Evolutionary conservation across 2,888 invertebrate species (phyloP).

Genomic region (Trisateles emortualis): DNA sequence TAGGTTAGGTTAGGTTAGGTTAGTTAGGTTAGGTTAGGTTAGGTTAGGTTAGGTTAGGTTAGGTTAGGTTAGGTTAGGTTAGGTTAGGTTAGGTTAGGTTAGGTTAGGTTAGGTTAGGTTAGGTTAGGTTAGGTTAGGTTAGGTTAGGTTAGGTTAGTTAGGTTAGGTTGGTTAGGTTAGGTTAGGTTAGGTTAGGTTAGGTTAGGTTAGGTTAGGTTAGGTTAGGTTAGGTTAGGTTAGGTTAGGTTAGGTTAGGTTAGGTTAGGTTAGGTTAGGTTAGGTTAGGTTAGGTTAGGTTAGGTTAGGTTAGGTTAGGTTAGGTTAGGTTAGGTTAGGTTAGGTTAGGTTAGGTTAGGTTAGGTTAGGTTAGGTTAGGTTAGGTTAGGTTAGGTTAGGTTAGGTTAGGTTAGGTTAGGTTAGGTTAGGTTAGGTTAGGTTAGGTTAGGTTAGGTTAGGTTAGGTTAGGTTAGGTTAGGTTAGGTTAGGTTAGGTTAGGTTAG

Average conservation of each 20-base stretch:
- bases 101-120: not conserved
- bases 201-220: slow-evolving; percentile 6
- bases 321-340: not conserved
- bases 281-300: slow-evolving; percentile 5
- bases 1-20: slow-evolving; percentile 15
- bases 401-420: not conserved
- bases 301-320: not conserved
- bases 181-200: slow-evolving; percentile 11
- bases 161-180: slow-evolving; percentile 10
- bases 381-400: not conserved
- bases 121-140: slow-evolving; percentile 8
- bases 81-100: slow-evolving; percentile 5
- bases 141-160: slow-evolving; percentile 4
- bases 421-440: not conserved
- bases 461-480: not conserved
- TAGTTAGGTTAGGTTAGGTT: slow-evolving; percentile 11
- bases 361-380: not conserved
- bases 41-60: slow-evolving; percentile 20
- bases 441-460: not conserved
- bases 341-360: not conserved
- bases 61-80: slow-evolving; percentile 9
- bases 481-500: not conserved
- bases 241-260: slow-evolving; percentile 11
- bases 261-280: slow-evolving; percentile 12
- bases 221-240: slow-evolving; percentile 9